Conservation (phyloP, 2,797 vertebrate species). For the Pseudomugil tenellus region DNA sequence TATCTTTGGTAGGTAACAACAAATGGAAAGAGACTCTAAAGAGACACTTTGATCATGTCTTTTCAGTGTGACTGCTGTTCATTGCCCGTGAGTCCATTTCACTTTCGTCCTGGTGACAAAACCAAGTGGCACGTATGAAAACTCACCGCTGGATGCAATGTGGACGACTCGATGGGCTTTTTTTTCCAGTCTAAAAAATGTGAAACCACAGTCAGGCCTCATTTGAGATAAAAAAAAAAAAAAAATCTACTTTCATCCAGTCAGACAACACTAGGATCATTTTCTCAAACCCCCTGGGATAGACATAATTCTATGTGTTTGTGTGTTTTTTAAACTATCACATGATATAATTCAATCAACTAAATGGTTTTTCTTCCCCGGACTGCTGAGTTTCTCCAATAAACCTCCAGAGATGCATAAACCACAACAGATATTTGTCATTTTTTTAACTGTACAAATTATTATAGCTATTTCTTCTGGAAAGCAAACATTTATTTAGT, state of each 20-base stretch:
- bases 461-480: not conserved
- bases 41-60: constrained; percentile 61
- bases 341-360: constrained; percentile 49
- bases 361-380: constrained; percentile 36
- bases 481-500: not conserved
- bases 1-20: constrained; percentile 49
- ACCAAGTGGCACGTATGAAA: constrained; percentile 19
- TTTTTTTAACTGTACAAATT: not conserved
- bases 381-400: constrained; percentile 31
- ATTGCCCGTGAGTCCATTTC: constrained; percentile 52
- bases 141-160: constrained; percentile 19
- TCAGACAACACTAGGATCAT: constrained; percentile 38
- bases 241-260: constrained; percentile 44
- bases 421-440: not conserved
- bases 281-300: constrained; percentile 42
- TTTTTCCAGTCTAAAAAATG: constrained; percentile 23
- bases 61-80: constrained; percentile 32
- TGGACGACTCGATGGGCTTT: constrained; percentile 16
- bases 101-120: constrained; percentile 43
- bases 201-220: constrained; percentile 50
- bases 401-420: constrained; percentile 40
- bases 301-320: constrained; percentile 41
- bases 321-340: constrained; percentile 41
- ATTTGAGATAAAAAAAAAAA: constrained; percentile 48
- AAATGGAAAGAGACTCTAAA: constrained; percentile 34